A percentile compares a stretch with the other conserved stretches of the same genome.
phyloP scores from a whole-genome alignment of 2,888 invertebrate species.

The Atrina japonica region DNA sequence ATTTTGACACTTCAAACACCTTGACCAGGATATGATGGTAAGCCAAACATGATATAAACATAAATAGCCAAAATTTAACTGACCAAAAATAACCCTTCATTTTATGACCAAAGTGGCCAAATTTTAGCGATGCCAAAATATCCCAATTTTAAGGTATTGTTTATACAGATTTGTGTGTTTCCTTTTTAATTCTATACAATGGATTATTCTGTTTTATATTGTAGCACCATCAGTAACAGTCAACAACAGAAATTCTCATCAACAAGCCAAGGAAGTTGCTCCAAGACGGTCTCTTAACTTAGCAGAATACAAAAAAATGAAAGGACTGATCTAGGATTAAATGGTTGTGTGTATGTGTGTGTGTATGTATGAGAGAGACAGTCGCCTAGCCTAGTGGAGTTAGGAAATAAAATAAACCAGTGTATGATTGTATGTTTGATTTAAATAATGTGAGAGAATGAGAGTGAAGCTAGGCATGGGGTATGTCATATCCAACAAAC shows the following conservation, averaged over 20 bases:
- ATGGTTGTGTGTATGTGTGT: slow-evolving; percentile 20
- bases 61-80: no score
- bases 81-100: no score
- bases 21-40: no score
- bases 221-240: slow-evolving; percentile 70
- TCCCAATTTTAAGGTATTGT: no score
- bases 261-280: slow-evolving; percentile 62
- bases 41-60: no score
- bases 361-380: slow-evolving; percentile 19
- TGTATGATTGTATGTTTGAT: slow-evolving; percentile 2
- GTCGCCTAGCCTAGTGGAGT: neutral
- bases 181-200: no score
- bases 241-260: slow-evolving; percentile 60
- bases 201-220: slow-evolving; percentile 39
- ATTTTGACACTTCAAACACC: no score
- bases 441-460: no score
- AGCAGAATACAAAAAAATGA: slow-evolving; percentile 80
- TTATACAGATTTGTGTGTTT: no score
- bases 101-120: no score
- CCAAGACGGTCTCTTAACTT: slow-evolving; percentile 79
- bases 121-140: no score
- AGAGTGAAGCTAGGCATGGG: neutral
- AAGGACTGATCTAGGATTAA: slow-evolving; percentile 75
- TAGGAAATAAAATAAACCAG: slow-evolving; percentile 1
- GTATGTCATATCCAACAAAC: neutral